phyloP scores from a whole-genome alignment of 2,113 vertebrate species.

The Dicerorhinus sumatrensis region DNA sequence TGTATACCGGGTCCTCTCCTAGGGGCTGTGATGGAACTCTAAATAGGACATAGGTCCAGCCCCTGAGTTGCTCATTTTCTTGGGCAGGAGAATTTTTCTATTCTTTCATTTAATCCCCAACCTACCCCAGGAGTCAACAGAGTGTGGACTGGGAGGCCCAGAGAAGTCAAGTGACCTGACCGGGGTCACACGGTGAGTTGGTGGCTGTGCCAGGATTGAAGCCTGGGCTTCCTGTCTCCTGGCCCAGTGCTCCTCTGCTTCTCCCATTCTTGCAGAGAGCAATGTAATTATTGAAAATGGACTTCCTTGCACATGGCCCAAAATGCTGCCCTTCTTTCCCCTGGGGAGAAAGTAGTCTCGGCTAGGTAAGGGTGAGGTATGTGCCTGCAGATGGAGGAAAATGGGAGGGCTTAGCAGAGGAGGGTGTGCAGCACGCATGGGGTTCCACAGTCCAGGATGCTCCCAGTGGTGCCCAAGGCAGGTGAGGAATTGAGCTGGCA shows the following conservation, averaged over 20 bases:
- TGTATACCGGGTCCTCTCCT: neutral
- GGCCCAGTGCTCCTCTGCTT: neutral
- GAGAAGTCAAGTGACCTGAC: neutral
- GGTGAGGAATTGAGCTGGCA: neutral
- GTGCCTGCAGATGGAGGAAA: neutral
- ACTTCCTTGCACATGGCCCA: neutral
- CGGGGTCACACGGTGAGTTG: neutral
- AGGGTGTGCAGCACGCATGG: fast-evolving
- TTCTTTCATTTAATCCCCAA: neutral
- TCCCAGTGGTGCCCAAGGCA: neutral
- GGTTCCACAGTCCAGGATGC: neutral
- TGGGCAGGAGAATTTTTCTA: neutral
- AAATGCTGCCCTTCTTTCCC: neutral
- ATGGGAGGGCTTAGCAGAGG: neutral
- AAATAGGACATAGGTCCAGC: neutral
- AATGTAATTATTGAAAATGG: neutral
- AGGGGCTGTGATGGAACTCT: neutral
- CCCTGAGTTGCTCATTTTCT: neutral
- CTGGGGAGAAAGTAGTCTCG: neutral
- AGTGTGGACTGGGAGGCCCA: neutral
- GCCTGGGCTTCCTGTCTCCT: neutral
- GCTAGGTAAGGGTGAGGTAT: neutral
- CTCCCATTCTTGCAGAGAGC: neutral
- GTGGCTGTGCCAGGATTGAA: neutral
- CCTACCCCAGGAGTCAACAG: neutral